Conservation (phyloP, 2,888 invertebrate species). For the Hetaerina titia region DNA sequence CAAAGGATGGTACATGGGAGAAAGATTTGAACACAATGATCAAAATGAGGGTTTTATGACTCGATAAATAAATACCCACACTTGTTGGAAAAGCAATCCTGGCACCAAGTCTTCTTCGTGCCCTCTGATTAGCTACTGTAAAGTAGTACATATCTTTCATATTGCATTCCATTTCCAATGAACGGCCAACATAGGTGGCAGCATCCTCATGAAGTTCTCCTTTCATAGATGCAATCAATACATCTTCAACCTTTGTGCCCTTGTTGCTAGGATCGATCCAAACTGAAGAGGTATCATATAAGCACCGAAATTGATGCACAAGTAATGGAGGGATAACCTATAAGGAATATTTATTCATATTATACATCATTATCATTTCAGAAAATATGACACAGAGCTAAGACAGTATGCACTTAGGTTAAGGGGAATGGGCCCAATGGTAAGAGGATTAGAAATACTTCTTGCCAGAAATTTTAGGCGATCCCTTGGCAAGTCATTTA, state of each 20-base stretch:
- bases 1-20: too few species aligned
- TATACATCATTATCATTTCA: neutral
- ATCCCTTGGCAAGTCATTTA: too few species aligned
- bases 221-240: neutral
- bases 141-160: neutral
- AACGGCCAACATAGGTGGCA: neutral
- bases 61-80: neutral
- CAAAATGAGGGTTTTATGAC: too few species aligned
- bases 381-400: neutral
- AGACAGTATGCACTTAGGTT: neutral
- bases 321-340: slow-evolving; percentile 32
- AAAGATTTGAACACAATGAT: too few species aligned
- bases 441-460: too few species aligned
- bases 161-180: neutral
- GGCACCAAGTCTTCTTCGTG: neutral
- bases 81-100: neutral
- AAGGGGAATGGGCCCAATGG: too few species aligned
- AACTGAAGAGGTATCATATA: neutral
- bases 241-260: neutral
- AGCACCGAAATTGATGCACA: slow-evolving; percentile 40
- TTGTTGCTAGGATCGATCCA: neutral
- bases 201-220: neutral
- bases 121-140: neutral
- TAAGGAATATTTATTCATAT: neutral
- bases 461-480: too few species aligned